These are phyloP conservation scores for Hafferia zeledoni DNA, from an alignment of 2,797 vertebrate genomes.

Conservation along the genomic window DNA sequence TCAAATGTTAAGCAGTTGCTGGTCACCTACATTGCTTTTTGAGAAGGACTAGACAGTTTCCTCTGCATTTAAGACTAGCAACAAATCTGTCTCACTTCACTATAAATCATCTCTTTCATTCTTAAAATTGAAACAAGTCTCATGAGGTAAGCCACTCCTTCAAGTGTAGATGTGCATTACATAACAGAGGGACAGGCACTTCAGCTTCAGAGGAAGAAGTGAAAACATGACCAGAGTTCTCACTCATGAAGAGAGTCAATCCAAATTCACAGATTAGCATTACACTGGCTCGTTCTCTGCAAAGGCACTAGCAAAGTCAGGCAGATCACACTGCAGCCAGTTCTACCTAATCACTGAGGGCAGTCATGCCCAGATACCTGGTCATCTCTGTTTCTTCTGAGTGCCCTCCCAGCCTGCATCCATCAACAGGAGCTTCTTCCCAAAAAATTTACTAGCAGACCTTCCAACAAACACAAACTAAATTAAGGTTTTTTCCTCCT, in stretches of 20 bases:
- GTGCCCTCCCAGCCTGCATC: not conserved
- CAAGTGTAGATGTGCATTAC: not conserved
- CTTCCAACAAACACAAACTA: not conserved
- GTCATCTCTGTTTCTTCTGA: not conserved
- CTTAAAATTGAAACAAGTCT: not conserved
- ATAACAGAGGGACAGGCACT: not conserved
- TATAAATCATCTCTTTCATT: not conserved
- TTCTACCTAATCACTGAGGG: not conserved
- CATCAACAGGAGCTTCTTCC: not conserved
- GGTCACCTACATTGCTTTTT: not conserved
- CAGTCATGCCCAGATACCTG: not conserved
- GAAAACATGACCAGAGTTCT: not conserved
- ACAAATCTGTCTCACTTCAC: not conserved
- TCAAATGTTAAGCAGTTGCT: not conserved
- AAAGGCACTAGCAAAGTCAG: not conserved
- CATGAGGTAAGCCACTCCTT: not conserved
- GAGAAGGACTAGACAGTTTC: not conserved
- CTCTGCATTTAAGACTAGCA: not conserved
- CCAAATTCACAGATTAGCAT: not conserved
- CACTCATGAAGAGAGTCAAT: not conserved
- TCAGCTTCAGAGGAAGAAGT: not conserved
- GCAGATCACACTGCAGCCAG: not conserved
- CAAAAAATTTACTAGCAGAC: not conserved
- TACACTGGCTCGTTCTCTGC: not conserved
- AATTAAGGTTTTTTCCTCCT: not conserved